A percentile compares a stretch with the other conserved stretches of the same genome.
Evolutionary conservation across 2,888 invertebrate species (phyloP).

Genomic region (Drosophila lacicola): DNA sequence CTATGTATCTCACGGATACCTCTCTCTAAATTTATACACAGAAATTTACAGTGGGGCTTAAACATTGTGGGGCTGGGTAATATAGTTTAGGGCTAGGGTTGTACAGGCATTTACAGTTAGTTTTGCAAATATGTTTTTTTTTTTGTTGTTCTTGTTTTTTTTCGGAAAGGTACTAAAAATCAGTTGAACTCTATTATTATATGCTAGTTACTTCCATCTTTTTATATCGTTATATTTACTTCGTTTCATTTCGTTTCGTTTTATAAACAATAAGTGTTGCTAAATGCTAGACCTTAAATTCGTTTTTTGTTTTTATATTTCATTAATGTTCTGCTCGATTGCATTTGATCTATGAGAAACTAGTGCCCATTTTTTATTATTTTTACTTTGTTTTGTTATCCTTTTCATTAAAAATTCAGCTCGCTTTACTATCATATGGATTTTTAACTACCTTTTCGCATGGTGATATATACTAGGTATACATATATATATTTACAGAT

Average conservation of each 20-base stretch:
- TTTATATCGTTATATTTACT: constrained; percentile 25
- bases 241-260: constrained; percentile 55
- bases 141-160: constrained; percentile 24
- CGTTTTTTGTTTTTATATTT: constrained; percentile 62
- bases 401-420: constrained; percentile 69
- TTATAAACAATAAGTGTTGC: constrained; percentile 77
- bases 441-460: constrained; percentile 54
- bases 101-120: constrained; percentile 74
- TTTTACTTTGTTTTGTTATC: constrained; percentile 10
- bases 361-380: constrained; percentile 35
- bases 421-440: constrained; percentile 65
- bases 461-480: constrained; percentile 56
- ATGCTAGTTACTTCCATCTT: constrained; percentile 52
- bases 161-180: constrained; percentile 80
- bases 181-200: constrained; percentile 73
- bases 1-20: constrained; percentile 58
- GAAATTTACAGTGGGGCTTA: constrained; percentile 78
- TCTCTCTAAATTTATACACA: constrained; percentile 77
- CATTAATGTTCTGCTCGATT: constrained; percentile 44
- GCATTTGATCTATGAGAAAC: constrained; percentile 61
- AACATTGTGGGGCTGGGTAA: constrained; percentile 24
- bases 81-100: constrained; percentile 40
- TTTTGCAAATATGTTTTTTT: constrained; percentile 27
- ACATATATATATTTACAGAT: constrained; percentile 64
- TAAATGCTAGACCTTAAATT: constrained; percentile 80